Percentiles rank a stretch among this genome's conserved stretches.
Conservation (phyloP, 2,797 vertebrate species). For the Phaenicophaeus curvirostris region DNA sequence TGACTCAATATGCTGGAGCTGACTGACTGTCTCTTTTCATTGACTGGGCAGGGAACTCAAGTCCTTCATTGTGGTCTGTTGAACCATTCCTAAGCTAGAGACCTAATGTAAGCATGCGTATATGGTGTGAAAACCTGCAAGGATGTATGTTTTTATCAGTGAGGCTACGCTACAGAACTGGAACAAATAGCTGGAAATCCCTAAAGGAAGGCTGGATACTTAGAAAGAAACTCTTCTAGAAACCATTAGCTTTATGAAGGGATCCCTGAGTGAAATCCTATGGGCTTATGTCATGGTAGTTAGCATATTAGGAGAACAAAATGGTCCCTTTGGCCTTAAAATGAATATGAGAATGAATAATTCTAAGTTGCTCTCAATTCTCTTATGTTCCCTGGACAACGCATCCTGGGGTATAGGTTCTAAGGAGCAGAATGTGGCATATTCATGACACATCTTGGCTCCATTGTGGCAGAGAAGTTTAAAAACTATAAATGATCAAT, state of each 20-base stretch:
- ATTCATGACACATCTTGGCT: neutral
- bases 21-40: neutral
- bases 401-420: neutral
- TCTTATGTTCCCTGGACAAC: neutral
- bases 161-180: neutral
- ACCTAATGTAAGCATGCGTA: neutral
- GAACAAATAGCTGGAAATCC: conserved; percentile 13
- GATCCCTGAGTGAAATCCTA: neutral
- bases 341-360: neutral
- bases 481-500: conserved; percentile 59
- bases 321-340: neutral
- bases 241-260: neutral
- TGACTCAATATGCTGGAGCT: neutral
- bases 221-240: neutral
- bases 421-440: neutral
- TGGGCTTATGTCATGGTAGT: neutral
- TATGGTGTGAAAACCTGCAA: neutral
- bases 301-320: neutral
- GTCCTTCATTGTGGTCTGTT: neutral
- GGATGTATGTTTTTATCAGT: neutral
- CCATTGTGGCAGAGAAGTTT: conserved; percentile 29
- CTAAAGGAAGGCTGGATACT: neutral
- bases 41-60: neutral
- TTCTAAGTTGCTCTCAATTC: neutral
- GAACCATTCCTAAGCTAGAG: neutral